Conservation (phyloP, 2,888 invertebrate species). For the Perizoma flavofasciatum region DNA sequence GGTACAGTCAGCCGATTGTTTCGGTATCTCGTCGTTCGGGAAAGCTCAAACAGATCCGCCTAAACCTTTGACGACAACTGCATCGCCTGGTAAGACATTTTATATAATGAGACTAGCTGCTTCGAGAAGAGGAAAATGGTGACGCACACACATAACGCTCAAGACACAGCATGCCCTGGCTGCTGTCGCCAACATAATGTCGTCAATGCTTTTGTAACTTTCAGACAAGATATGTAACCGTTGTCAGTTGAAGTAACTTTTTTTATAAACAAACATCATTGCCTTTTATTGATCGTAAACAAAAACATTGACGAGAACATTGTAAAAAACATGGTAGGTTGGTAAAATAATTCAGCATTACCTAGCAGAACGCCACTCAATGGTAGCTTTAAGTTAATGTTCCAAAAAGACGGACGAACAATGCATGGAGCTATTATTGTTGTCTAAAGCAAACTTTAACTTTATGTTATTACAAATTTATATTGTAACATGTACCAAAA, state of each 20-base stretch:
- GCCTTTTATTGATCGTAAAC: not conserved
- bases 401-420: slow-evolving; percentile 17
- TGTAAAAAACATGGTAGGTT: not conserved
- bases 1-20: slow-evolving; percentile 54
- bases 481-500: not conserved
- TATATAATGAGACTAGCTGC: slow-evolving; percentile 45
- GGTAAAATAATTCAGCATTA: too few relatives aligned
- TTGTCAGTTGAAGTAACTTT: too few relatives aligned
- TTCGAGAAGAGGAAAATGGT: slow-evolving; percentile 24
- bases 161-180: not conserved
- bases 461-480: not conserved
- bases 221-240: too few relatives aligned
- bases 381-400: slow-evolving; percentile 3
- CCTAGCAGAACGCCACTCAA: not conserved
- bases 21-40: slow-evolving; percentile 74
- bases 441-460: not conserved
- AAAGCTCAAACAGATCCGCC: slow-evolving; percentile 75
- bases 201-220: slow-evolving; percentile 11
- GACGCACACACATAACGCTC: slow-evolving; percentile 21
- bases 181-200: slow-evolving; percentile 2
- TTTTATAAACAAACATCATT: too few relatives aligned
- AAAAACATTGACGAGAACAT: slow-evolving; percentile 8
- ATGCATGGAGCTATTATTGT: slow-evolving; percentile 7
- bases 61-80: slow-evolving; percentile 65
- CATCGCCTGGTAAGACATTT: slow-evolving; percentile 70